Evolutionary conservation across 92 coral and sea anemone genomes (phyloP).

Genomic region (Zoanthus gigantus): DNA sequence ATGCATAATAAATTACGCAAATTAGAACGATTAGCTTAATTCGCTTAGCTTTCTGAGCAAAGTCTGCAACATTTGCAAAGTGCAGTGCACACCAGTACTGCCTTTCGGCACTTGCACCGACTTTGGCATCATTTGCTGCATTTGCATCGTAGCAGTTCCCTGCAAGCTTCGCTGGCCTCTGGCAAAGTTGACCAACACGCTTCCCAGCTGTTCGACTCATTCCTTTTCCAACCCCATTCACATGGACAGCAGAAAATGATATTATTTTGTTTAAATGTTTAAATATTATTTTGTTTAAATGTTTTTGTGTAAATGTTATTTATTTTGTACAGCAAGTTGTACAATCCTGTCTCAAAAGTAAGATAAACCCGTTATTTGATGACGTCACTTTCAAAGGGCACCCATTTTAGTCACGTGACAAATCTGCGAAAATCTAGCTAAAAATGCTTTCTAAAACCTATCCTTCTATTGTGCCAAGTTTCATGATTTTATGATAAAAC

Average conservation of each 20-base stretch:
- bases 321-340: too few relatives aligned
- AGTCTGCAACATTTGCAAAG: conserved; percentile 68
- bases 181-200: conserved; percentile 61
- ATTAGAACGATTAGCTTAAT: too few relatives aligned
- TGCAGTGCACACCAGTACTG: conserved; percentile 65
- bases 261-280: too few relatives aligned
- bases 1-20: too few relatives aligned
- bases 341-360: too few relatives aligned
- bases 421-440: background rate
- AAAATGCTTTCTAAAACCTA: too few relatives aligned
- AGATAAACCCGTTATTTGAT: background rate
- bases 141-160: conserved; percentile 61
- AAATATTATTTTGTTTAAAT: too few relatives aligned
- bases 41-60: conserved; percentile 25
- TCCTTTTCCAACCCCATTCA: conserved; percentile 63
- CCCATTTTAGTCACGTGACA: conserved; percentile 13
- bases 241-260: too few relatives aligned
- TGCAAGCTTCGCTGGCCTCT: conserved; percentile 61
- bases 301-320: too few relatives aligned
- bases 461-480: too few relatives aligned
- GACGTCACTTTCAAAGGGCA: background rate
- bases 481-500: too few relatives aligned
- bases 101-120: conserved; percentile 59
- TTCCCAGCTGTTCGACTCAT: conserved; percentile 48
- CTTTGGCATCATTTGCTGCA: conserved; percentile 70